Conservation (phyloP, 2,113 vertebrate species). For the Progne subis region DNA sequence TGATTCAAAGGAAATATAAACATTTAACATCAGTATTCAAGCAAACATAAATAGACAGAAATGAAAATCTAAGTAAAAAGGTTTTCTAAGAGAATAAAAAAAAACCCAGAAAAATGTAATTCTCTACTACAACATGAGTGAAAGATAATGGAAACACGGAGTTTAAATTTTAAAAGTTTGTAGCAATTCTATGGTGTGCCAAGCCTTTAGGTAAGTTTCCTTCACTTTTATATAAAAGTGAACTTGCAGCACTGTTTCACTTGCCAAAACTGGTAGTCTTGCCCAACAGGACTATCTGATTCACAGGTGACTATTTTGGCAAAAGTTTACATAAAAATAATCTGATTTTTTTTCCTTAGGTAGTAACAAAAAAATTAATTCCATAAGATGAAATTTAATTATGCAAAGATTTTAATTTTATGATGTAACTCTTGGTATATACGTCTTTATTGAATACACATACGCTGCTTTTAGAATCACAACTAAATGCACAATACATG, state of each 20-base stretch:
- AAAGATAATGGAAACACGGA: constrained; percentile 58
- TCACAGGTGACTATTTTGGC: neutral
- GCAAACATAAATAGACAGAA: constrained; percentile 26
- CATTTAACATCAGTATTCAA: constrained; percentile 46
- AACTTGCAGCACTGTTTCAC: constrained; percentile 75
- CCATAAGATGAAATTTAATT: neutral
- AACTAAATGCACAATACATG: neutral
- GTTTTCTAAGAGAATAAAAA: constrained; percentile 11
- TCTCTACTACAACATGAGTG: neutral
- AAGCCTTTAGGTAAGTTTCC: constrained; percentile 18
- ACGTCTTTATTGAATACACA: neutral
- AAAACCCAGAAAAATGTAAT: neutral
- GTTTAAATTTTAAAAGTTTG: constrained; percentile 2
- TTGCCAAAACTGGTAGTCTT: constrained; percentile 45
- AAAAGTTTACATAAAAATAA: neutral
- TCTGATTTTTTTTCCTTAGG: neutral
- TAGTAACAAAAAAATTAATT: neutral
- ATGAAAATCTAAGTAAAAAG: constrained; percentile 26
- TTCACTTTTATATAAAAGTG: constrained; percentile 44
- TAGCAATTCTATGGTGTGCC: constrained; percentile 32
- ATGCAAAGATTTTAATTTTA: neutral
- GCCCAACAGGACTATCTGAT: neutral
- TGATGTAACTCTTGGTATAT: neutral
- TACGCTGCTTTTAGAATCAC: neutral
- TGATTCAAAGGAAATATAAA: constrained; percentile 25